Evolutionary conservation across 2,797 vertebrate genomes (phyloP).

Genomic region (Scyliorhinus canicula): DNA sequence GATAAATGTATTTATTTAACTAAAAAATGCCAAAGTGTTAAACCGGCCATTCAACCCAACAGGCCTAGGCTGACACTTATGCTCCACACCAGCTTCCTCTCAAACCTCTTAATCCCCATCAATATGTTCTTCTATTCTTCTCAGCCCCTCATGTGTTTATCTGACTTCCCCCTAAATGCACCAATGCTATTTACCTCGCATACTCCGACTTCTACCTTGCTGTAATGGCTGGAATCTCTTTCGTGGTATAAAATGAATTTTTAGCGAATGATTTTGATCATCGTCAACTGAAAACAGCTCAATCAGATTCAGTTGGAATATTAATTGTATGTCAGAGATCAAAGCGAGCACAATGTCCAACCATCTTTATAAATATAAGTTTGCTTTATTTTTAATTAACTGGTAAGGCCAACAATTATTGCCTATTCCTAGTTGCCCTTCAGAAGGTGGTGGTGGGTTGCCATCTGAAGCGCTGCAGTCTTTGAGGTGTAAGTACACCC

Average conservation of each 20-base stretch:
- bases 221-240: neutral
- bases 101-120: neutral
- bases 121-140: too few species aligned
- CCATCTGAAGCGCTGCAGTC: too few species aligned
- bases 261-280: neutral
- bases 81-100: neutral
- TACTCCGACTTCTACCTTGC: too few species aligned
- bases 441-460: too few species aligned
- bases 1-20: neutral
- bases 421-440: too few species aligned
- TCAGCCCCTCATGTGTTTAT: neutral
- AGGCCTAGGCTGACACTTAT: too few species aligned
- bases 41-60: neutral
- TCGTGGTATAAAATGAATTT: neutral
- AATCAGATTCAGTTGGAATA: neutral
- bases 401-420: too few species aligned
- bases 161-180: neutral
- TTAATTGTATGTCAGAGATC: neutral
- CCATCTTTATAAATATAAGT: neutral
- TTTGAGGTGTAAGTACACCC: too few species aligned
- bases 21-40: neutral
- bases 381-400: too few species aligned
- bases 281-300: neutral
- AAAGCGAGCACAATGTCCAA: neutral
- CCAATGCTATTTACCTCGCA: neutral